Evolutionary conservation across 2,888 invertebrate species (phyloP), one percentile per base, ranked within the genome.

Genomic region (Crocallis elinguaria): DNA sequence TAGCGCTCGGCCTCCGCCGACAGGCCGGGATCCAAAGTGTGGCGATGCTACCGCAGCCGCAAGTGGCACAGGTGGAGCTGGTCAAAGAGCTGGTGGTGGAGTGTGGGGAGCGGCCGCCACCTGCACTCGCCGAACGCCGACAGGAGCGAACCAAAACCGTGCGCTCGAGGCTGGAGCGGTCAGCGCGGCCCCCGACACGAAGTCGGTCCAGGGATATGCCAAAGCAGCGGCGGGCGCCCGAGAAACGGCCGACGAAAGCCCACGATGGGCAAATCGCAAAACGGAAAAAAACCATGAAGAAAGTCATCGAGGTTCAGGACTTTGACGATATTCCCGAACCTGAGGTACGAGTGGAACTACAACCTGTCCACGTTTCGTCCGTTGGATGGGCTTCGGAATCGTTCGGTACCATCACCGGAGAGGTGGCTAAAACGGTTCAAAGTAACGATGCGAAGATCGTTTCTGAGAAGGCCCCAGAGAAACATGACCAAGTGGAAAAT

Each of bases 1-100:
- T 95, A 67, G 93, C 95, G 30, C 93, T 94, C 59, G 95, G 95
- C 25, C 88, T 95, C 33, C 84, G 85, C 9, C 86, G 78, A 53
- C 86, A 84, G 49, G 63, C 77, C 0, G 77, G 71, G 46, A 69
- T 67, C 27, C 79, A 80, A 54, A 75, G 66, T 46, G 71, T 86
- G 42, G 75, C 73, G 5, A 58, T 76, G 12, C 69, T 86, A 59
- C 86, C 88, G 27, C 83, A 82, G 71, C 81, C 88, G 52, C 89
- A 88, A 60, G 79, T 82, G 25, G 88, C 88, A 48, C 84, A 86
- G 52, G 79, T 87, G 19, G 85, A 87, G 62, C 73, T 87, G 46
- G 77, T 83, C 36, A 86, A 84, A 67, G 87, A 84, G 66, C 78
- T 83, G 21, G 60, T 79, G 29, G 79, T 83, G 19, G 86, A 88